Conservation (phyloP, 1,140 invertebrate genomes). For the Psilanteris sp. region DNA sequence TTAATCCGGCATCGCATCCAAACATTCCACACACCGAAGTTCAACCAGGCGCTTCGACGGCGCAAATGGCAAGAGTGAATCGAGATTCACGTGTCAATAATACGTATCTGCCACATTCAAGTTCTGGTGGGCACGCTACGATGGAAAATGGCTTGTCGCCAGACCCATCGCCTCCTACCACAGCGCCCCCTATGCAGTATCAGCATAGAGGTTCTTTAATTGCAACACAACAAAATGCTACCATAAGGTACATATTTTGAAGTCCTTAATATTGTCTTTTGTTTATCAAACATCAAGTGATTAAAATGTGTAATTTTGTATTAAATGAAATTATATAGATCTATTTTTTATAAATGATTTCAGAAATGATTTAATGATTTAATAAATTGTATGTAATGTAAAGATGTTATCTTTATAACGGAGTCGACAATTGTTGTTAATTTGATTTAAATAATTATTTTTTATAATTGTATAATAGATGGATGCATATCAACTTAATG, state of each 20-base stretch:
- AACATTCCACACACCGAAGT: slow-evolving; percentile 73
- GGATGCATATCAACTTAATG: too few relatives aligned
- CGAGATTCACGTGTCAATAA: slow-evolving; percentile 73
- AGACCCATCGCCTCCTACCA: slow-evolving; percentile 74
- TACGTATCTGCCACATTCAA: slow-evolving; percentile 74
- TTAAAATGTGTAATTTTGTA: too few relatives aligned
- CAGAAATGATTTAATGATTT: too few relatives aligned
- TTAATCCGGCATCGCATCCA: slow-evolving; percentile 74
- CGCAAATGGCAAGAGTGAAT: slow-evolving; percentile 72
- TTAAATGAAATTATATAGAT: too few relatives aligned
- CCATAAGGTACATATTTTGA: slow-evolving; percentile 77
- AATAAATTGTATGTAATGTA: too few relatives aligned
- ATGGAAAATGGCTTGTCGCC: slow-evolving; percentile 81
- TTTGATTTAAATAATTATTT: too few relatives aligned
- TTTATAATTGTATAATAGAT: too few relatives aligned
- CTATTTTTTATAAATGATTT: too few relatives aligned
- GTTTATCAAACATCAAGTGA: too few relatives aligned
- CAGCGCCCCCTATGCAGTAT: slow-evolving; percentile 73
- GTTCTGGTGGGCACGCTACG: slow-evolving; percentile 71
- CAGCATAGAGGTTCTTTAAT: slow-evolving; percentile 76
- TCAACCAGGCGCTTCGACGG: slow-evolving; percentile 64
- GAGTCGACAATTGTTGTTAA: too few relatives aligned
- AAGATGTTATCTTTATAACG: too few relatives aligned
- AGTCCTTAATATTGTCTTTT: too few relatives aligned
- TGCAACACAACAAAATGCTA: slow-evolving; percentile 79